Base-by-base conservation (phyloP, 2,113 vertebrate species). In the Ptyas mucosa region DNA sequence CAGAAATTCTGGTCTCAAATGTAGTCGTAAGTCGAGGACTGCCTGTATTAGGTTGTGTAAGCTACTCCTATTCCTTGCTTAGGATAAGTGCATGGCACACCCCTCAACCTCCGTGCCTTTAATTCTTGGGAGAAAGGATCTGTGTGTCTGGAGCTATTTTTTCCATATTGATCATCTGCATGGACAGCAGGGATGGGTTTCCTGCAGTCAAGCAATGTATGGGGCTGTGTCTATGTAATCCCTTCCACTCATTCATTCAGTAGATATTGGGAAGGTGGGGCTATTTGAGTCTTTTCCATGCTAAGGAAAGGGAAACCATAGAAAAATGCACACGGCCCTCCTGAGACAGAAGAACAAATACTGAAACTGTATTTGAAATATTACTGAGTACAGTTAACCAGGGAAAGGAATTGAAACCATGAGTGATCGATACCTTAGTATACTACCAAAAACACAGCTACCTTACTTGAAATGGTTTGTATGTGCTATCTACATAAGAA, bases 361-460 rank as follows among this genome's bases (percentile, higher is more conserved):
- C 39, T 51, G 3, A 23, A 92, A 34, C 23, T n/a, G 23, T 75
- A 81, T 57, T 49, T 92, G 43, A 55, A 89, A 23, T 26, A 57
- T n/a, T 57, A 49, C 64, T 81, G 51, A 81, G 5, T 43, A 14
- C 43, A 89, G 15, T 9, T 75, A 89, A 51, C 23, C 24, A 89
- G 10, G 1, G 75, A 11, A 88, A 75, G 54, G 26, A 21, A 34
- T 12, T 91, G 9, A 93, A 53, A 46, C n/a, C 12, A 11, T 86
- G 46, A 8, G 24, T 23, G 51, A 54, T 85, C 26, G 1, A n/a
- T 24, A 12, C 91, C 91, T 93, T 95, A 93, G 93, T 94, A 52
- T 93, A 94, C n/a, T 49, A 92, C 88, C 0, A 94, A 87, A 93
- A 85, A 89, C 14, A 34, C 1, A 91, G 21, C 94, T 89, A 92